A percentile compares a stretch with the other conserved stretches of the same genome.
These are phyloP conservation scores for Belgica antarctica DNA, from an alignment of 2,888 invertebrate genomes.

Conservation along the genomic window DNA sequence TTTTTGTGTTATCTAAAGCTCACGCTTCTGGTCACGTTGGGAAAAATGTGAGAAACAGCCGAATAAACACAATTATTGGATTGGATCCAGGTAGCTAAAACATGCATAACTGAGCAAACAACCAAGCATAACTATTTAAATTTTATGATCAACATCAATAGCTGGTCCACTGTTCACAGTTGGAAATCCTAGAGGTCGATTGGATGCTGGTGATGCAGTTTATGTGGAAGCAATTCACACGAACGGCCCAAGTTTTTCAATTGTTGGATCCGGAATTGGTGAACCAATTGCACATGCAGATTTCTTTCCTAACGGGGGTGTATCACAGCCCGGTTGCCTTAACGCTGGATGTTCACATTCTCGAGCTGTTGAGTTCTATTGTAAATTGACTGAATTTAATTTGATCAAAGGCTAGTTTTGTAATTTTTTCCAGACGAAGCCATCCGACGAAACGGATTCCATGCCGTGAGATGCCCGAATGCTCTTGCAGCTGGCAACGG, in stretches of 20 bases:
- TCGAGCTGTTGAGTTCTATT: neutral
- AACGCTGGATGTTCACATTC: neutral
- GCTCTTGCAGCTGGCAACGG: constrained; percentile 47
- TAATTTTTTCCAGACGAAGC: constrained; percentile 49
- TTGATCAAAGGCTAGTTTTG: too few species aligned
- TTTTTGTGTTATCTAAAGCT: constrained; percentile 52
- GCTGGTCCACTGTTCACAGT: constrained; percentile 49
- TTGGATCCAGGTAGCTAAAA: too few species aligned
- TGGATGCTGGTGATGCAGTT: constrained; percentile 51
- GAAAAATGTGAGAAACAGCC: constrained; percentile 40
- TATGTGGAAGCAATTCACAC: constrained; percentile 55
- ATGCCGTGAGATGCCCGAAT: constrained; percentile 43
- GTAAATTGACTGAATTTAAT: too few species aligned
- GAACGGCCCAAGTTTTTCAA: constrained; percentile 45
- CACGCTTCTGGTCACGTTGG: neutral
- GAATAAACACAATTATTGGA: neutral
- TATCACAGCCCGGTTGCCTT: constrained; percentile 52
- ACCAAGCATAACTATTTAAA: too few species aligned
- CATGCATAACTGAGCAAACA: too few species aligned
- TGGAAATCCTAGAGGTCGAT: constrained; percentile 48
- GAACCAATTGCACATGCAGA: constrained; percentile 52
- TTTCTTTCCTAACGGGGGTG: constrained; percentile 54
- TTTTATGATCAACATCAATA: too few species aligned
- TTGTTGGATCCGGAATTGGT: constrained; percentile 49
- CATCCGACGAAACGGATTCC: constrained; percentile 44